A percentile compares a stretch with the other conserved stretches of the same genome.
phyloP scores from a whole-genome alignment of 2,113 vertebrate genomes.

The Zosterops japonicus region DNA sequence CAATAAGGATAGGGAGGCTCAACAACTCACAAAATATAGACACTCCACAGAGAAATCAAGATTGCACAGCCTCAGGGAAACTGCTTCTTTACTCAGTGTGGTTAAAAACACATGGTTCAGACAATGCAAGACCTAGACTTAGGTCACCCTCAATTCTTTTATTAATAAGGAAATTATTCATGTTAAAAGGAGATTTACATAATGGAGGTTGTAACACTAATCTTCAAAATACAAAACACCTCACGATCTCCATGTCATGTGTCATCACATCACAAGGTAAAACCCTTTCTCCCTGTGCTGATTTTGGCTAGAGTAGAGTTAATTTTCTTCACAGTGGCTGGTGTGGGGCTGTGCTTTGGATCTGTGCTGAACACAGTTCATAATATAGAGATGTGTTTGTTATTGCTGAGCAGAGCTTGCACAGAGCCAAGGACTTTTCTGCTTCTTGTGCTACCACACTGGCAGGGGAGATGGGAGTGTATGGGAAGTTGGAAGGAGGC shows the following conservation, averaged over 20 bases:
- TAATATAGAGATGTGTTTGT: background rate
- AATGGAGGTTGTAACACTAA: background rate
- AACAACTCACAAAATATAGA: background rate
- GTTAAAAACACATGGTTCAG: background rate
- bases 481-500: background rate
- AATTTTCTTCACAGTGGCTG: background rate
- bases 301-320: background rate
- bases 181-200: background rate
- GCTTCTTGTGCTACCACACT: accelerated
- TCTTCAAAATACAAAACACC: background rate
- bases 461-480: accelerated
- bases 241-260: background rate
- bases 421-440: background rate
- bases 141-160: background rate
- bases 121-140: background rate
- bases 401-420: background rate
- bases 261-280: background rate
- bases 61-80: background rate
- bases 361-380: background rate
- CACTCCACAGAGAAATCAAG: accelerated
- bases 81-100: accelerated
- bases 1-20: accelerated
- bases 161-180: background rate
- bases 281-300: background rate
- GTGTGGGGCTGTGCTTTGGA: background rate